Evolutionary conservation across 2,797 vertebrate species (phyloP), one percentile per base, ranked within the genome.

Genomic region (Hippopotamyrus pictus): DNA sequence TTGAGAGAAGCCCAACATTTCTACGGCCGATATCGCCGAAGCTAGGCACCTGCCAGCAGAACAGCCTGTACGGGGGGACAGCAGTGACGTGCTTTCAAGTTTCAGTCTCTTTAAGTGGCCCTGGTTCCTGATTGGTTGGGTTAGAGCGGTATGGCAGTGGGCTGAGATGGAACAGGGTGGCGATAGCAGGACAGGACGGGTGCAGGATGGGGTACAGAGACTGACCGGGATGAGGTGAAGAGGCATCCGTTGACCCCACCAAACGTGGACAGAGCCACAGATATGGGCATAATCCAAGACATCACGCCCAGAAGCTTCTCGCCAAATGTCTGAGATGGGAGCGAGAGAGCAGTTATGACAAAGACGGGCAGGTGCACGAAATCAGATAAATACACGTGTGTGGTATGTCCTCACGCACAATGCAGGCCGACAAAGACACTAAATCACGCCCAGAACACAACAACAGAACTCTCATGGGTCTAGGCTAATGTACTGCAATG

Each of bases 271-370:
- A 97, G 93, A 9, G 96, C 96, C 51, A 97, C 96, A 0, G 96
- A 96, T 89, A 97, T 95, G 89, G 96, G 96, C 96, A 97, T 97
- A 91, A 97, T 94, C 96, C 96, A 97, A 65, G 96, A 94, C 95
- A 96, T 95, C 87, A 95, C 94, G 0, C 96, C 96, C 4, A 97
- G 90, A 53, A 97, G 92, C 92, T 96, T 96, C 91, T 97, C 95
- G 69, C 96, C 96, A 89, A 97, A 97, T 2, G 96, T 97, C 96
- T 96, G 91, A 87, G 82, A 48, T 17, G 69, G 69, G 33, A 37
- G 33, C 9, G 33, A 73, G 69, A 73, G 69, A 14, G 33, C 14
- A 19, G 33, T 73, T 73, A 17, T 17, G 41, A 17, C 33, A 73
- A 12, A 51, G 46, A 25, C 37, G 65, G 8, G 2, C 88, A 17